Evolutionary conservation across 2,797 vertebrate genomes (phyloP).

Genomic region (Graptemys geographica): DNA sequence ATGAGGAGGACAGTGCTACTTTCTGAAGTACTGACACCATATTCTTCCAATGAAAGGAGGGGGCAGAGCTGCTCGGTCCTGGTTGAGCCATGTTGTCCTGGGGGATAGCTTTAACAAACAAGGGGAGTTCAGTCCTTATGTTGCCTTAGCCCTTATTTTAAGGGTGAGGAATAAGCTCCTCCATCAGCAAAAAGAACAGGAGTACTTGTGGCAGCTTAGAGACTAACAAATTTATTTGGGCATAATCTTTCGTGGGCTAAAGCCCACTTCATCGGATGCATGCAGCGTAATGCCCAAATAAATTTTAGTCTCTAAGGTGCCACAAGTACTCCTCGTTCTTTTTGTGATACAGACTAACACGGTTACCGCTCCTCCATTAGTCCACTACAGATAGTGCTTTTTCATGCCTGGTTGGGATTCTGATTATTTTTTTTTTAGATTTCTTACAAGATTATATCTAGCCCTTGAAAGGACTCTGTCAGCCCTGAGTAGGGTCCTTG

Average conservation of each 20-base stretch:
- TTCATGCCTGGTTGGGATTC: background rate
- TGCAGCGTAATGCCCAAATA: too few relatives aligned
- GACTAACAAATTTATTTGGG: too few relatives aligned
- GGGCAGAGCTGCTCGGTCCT: background rate
- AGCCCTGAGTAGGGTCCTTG: background rate
- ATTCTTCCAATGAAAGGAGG: background rate
- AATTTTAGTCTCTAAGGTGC: too few relatives aligned
- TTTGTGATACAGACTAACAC: too few relatives aligned
- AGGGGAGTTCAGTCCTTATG: background rate
- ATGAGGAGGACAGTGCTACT: background rate
- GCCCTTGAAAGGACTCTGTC: background rate
- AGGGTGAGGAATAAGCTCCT: background rate
- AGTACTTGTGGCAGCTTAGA: too few relatives aligned
- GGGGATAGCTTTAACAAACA: background rate
- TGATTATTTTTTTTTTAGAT: background rate
- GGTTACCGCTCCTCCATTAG: background rate
- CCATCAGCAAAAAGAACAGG: too few relatives aligned
- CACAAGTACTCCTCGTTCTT: too few relatives aligned
- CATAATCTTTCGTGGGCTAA: too few relatives aligned
- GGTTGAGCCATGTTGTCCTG: background rate
- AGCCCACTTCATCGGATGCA: too few relatives aligned
- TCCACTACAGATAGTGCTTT: background rate
- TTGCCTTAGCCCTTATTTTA: background rate
- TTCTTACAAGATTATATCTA: background rate
- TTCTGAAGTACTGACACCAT: background rate